phyloP scores from a whole-genome alignment of 2,797 vertebrate genomes.

The Muscicapa striata region DNA sequence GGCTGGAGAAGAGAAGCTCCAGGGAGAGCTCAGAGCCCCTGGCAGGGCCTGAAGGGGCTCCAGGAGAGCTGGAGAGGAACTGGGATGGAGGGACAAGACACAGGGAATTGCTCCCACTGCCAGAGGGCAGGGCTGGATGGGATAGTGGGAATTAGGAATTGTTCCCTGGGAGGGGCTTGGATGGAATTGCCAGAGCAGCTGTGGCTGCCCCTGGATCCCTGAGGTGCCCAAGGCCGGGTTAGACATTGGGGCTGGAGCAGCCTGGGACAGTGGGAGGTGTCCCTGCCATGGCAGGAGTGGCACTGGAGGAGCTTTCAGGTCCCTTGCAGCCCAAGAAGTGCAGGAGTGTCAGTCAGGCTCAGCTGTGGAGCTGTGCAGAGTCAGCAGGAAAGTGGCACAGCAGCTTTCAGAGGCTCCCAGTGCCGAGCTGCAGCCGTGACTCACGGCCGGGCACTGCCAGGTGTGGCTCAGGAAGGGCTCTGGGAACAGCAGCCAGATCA shows the following conservation, averaged over 20 bases:
- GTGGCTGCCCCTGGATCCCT: neutral
- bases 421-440: neutral
- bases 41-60: fast-evolving
- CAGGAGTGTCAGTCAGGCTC: neutral
- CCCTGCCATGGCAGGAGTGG: neutral
- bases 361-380: neutral
- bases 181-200: neutral
- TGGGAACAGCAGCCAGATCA: neutral
- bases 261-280: neutral
- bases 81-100: fast-evolving
- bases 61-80: neutral
- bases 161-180: fast-evolving
- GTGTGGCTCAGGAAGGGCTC: neutral
- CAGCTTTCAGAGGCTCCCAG: neutral
- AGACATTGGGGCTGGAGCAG: neutral
- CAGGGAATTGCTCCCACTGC: neutral
- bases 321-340: neutral
- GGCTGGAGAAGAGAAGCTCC: neutral
- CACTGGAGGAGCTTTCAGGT: fast-evolving
- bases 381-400: neutral
- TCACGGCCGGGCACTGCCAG: neutral
- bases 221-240: neutral
- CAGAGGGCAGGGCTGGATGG: fast-evolving
- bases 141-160: fast-evolving
- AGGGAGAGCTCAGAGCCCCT: neutral